Base-by-base conservation (phyloP, 2,888 invertebrate species). In the Drosophila fungiperda region DNA sequence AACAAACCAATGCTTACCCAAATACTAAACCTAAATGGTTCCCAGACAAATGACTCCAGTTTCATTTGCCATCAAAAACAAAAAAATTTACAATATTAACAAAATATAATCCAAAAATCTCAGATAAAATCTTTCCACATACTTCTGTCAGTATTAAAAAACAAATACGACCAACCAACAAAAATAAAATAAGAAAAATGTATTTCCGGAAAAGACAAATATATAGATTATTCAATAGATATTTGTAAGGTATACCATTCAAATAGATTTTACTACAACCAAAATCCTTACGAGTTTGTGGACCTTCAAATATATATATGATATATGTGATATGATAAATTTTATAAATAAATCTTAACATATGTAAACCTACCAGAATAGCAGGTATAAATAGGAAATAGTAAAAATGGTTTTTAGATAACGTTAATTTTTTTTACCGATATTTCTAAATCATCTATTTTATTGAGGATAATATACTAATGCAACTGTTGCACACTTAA, bases 1-100 rank as follows among this genome's bases (percentile, higher is more conserved):
- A 64, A 63, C 58, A 69, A 63, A 72, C 65, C 65, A 71, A 77
- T 67, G 73, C 50, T 86, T 86, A 88, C 90, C 90, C 76, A 81
- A 90, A 89, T 85, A 85, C 66, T 60, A 59, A 49, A 8, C 68
- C 61, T 72, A 72, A 80, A 83, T 81, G 35, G 80, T 80, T 78
- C 61, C 45, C 82, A 50, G 68, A 58, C 62, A 11, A 29, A 54
- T 40, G 42, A 15, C 11, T 45, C 15, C 35, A 40, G 38, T 45
- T 23, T 35, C 35, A 15, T 42, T 49, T 57, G 33, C 50, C 29
- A 54, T n/a, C 52, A 59, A 52, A 81, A 73, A 74, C 79, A 73
- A 82, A 77, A 73, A 54, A 52, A 63, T 55, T 73, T 76, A 85
- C 73, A 76, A 79, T 70, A 79, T 76, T 71, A 66, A 76, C 77